These are phyloP conservation scores for Scatophagus argus DNA, from an alignment of 2,113 vertebrate genomes.

Conservation along the genomic window DNA sequence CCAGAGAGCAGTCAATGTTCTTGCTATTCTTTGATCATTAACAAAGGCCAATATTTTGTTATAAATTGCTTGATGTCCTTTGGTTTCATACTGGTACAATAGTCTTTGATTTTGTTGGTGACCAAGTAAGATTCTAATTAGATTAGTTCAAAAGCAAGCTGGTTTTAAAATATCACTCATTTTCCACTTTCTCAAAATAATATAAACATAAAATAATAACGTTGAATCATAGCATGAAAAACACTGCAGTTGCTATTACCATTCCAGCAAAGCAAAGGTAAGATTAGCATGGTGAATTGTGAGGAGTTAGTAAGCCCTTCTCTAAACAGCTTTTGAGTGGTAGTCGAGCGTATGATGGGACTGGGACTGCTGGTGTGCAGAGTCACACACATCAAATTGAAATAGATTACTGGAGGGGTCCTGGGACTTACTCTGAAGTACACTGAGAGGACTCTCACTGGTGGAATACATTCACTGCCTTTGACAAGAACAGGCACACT, in stretches of 20 bases:
- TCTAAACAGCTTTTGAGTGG: constrained; percentile 55
- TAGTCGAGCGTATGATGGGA: constrained; percentile 63
- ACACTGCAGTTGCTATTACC: constrained; percentile 23
- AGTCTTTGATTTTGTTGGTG: not conserved
- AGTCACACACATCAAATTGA: constrained; percentile 66
- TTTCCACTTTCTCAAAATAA: constrained; percentile 1
- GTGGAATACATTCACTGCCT: constrained; percentile 20
- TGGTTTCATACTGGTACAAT: constrained; percentile 1
- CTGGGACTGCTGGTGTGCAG: constrained; percentile 58
- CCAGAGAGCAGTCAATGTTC: not conserved
- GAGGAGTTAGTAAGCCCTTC: constrained; percentile 51
- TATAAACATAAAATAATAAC: constrained; percentile 6
- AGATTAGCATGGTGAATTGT: constrained; percentile 56
- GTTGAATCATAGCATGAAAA: not conserved
- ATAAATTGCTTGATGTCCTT: not conserved
- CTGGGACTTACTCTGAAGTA: constrained; percentile 59
- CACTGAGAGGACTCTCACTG: constrained; percentile 46
- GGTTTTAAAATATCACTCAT: constrained; percentile 3
- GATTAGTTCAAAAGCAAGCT: constrained; percentile 4
- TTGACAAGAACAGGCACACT: constrained; percentile 4
- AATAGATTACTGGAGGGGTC: constrained; percentile 73
- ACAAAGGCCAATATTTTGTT: not conserved
- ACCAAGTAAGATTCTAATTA: not conserved
- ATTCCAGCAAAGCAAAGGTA: constrained; percentile 36
- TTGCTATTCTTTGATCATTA: not conserved